A percentile compares a stretch with the other conserved stretches of the same genome.
Conservation (phyloP, 2,113 vertebrate genomes). For the Scortum barcoo region DNA sequence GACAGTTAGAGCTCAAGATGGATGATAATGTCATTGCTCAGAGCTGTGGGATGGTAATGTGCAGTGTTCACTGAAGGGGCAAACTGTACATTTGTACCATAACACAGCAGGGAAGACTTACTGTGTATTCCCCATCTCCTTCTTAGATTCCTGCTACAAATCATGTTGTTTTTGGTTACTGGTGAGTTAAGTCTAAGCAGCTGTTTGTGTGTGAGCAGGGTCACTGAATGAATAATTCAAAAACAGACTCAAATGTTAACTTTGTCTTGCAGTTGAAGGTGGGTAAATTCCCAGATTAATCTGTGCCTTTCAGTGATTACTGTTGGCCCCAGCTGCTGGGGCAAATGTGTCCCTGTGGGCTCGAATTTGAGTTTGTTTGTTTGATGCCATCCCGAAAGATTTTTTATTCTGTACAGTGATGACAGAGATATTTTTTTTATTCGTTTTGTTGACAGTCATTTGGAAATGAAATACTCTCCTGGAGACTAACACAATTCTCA, state of each 20-base stretch:
- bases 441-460: background rate
- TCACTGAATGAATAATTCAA: background rate
- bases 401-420: background rate
- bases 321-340: background rate
- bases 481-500: background rate
- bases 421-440: background rate
- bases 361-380: slow-evolving; percentile 4
- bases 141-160: background rate
- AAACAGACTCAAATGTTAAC: background rate
- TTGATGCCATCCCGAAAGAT: background rate
- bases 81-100: slow-evolving; percentile 11
- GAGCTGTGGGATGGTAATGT: slow-evolving; percentile 16
- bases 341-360: background rate
- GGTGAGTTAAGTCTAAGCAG: background rate
- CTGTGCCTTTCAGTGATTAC: background rate
- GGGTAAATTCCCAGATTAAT: background rate
- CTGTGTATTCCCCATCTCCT: background rate
- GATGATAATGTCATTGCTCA: slow-evolving; percentile 32
- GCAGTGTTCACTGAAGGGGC: background rate
- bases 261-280: slow-evolving; percentile 2
- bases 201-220: background rate
- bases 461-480: background rate
- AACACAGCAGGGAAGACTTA: background rate
- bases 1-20: slow-evolving; percentile 33
- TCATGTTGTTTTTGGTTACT: background rate